Evolutionary conservation across 2,888 invertebrate genomes (phyloP), one percentile per base, ranked within the genome.

Genomic region (Atrina japonica): DNA sequence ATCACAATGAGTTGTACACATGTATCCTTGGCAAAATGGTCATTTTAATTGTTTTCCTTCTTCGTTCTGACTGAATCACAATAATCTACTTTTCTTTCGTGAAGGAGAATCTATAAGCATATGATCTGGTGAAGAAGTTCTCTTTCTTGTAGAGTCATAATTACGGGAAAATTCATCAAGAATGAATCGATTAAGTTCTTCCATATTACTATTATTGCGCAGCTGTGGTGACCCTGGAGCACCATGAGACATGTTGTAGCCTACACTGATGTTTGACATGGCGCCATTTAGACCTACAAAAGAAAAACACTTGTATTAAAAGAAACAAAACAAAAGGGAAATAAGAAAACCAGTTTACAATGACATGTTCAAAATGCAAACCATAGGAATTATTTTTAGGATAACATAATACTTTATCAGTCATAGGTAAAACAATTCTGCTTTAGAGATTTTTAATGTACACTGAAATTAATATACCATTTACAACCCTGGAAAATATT

Each of bases 81-180:
- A 69, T 30, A 70, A 70, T 69, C 94, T 93, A 87, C 94, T 93
- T 87, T 94, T 93, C 91, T 95, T 95, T 89, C 94, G 94, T 84
- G 94, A 94, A 74, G 94, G 95, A 82, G 94, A 94, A 88, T 94
- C 95, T 94, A 95, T 95, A 88, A 93, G 94, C 80, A 94, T 94
- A 90, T 69, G 56, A 58, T 95, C 87, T 47, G 84, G 81, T 7
- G 86, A 83, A 58, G 85, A 78, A 75, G 93, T 92, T 59, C 90
- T 78, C 81, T 90, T 91, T 68, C 90, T 82, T 59, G 88, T 67
- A 35, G 50, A 73, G 70, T 88, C 90, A 89, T 93, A 93, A 88
- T 95, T 94, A 71, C 95, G 93, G 72, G 94, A 94, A 88, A 94
- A 94, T 91, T 95, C 95, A 70, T 91, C 90, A 71, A 89, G 81